Base-by-base conservation (phyloP, 2,888 invertebrate genomes). In the Brenthis ino region DNA sequence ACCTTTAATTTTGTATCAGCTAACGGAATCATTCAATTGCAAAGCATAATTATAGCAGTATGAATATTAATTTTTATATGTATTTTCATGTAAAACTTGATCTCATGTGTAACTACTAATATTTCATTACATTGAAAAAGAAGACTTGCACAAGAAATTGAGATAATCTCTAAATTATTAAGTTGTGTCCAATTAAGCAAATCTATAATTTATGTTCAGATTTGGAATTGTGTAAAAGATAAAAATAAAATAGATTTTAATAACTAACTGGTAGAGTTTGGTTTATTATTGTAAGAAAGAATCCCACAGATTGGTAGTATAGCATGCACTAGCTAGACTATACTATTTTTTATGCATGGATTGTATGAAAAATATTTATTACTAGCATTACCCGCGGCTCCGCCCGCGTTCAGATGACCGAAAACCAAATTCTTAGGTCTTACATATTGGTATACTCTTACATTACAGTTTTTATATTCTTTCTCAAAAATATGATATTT, bases 171-270 rank as follows among this genome's bases (percentile, higher is more conserved):
- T 65, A 54, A 56, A 37, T 50, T 56, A 65, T 50, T 28, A 68
- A 65, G 58, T 56, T 65, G 60, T 54, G 65, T 69, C 68, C 66
- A 71, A 33, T 71, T 65, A 64, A 64, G 54, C 50, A 69, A 65
- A 69, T 51, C 64, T 67, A 64, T 74, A 69, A 75, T 75, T 75
- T 71, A 72, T 72, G 71, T 72, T 67, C 72, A 69, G 63, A 77
- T 75, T 74, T 75, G 68, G 67, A 73, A 72, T 73, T 74, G 72
- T 77, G 75, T 75, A 76, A 73, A 69, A 71, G 55, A 70, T 58
- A 51, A 51, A 72, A 75, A 75, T 73, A 66, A 70, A 74, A 76
- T 74, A 74, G 70, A 71, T 65, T 65, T 73, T 70, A 63, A 69
- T 61, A 51, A 66, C 43, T 24, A 6, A 57, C 5, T 50, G 11